Base-by-base conservation (phyloP, 1,140 invertebrate species). In the Drosophila erecta region DNA sequence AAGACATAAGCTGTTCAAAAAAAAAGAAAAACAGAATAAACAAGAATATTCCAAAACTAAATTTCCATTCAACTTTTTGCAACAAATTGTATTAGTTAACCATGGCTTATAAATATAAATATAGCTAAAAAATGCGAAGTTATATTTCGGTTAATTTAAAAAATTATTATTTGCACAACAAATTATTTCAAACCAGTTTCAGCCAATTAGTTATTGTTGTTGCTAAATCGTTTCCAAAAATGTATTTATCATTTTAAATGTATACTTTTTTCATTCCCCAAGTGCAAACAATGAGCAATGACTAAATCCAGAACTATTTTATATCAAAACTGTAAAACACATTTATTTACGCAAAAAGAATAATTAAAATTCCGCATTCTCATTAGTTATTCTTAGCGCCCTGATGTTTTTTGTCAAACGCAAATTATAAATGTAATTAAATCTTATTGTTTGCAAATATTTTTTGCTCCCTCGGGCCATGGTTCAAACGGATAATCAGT, bases 381-480 rank as follows among this genome's bases (percentile, higher is more conserved):
- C 30, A 60, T 64, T 64, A 64, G 38, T 15, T 44, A 44, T 60
- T 59, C 38, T 8, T 15, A 17, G 20, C n/a, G 24, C 30, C 43
- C 12, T 59, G 55, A 11, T 15, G n/a, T 17, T 56, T 30, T 40
- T 22, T 61, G 41, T 15, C 40, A 17, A 17, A 30, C 15, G 7
- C 57, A 37, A 61, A 61, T 64, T 61, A 44, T 61, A 64, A 46
- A 46, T 64, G 57, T 64, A 60, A 64, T 64, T 60, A 46, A 44
- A 40, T 58, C 61, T 24, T 33, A 61, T 64, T 64, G 61, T 64
- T 46, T 64, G 61, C 56, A 60, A 60, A 61, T 41, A 12, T 33
- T 64, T 64, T 64, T 46, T 46, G 20, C 12, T 4, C 17, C 53
- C 30, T 30, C 3, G 12, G 24, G 59, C 53, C 24, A 41, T 30